A percentile compares a stretch with the other conserved stretches of the same genome.
Evolutionary conservation across 2,797 vertebrate genomes (phyloP).

Genomic region (Poecilia gillii): DNA sequence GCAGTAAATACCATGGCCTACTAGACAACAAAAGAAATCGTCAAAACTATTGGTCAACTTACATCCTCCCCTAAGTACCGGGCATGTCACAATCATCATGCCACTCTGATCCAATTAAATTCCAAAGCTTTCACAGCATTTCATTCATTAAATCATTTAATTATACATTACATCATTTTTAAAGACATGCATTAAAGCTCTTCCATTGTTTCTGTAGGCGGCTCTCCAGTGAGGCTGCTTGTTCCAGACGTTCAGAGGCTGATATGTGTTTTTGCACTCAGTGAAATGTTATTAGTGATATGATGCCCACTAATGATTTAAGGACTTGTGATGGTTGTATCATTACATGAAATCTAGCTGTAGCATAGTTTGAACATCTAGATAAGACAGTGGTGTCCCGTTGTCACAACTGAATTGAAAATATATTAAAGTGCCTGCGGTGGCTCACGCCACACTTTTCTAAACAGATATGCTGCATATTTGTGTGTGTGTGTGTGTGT

Average conservation of each 20-base stretch:
- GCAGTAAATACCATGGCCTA: not conserved
- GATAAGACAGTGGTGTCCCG: slow-evolving; percentile 19
- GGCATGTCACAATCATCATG: not conserved
- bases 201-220: not conserved
- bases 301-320: slow-evolving; percentile 19
- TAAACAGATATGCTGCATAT: slow-evolving; percentile 38
- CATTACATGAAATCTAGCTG: slow-evolving; percentile 31
- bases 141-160: not conserved
- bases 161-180: not conserved
- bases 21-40: not conserved
- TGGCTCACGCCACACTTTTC: slow-evolving; percentile 29
- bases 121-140: not conserved
- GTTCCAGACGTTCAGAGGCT: slow-evolving; percentile 12
- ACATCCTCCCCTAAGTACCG: not conserved
- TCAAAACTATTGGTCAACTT: not conserved
- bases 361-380: slow-evolving; percentile 34
- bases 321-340: slow-evolving; percentile 17
- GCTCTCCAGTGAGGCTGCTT: not conserved
- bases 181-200: not conserved
- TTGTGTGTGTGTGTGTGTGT: not conserved
- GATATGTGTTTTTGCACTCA: slow-evolving; percentile 25
- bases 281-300: slow-evolving; percentile 9
- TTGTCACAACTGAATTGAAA: slow-evolving; percentile 59
- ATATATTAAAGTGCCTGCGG: slow-evolving; percentile 64
- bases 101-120: not conserved